These are phyloP conservation scores for Holotrichia oblita DNA, from an alignment of 1,140 invertebrate genomes.

Conservation along the genomic window DNA sequence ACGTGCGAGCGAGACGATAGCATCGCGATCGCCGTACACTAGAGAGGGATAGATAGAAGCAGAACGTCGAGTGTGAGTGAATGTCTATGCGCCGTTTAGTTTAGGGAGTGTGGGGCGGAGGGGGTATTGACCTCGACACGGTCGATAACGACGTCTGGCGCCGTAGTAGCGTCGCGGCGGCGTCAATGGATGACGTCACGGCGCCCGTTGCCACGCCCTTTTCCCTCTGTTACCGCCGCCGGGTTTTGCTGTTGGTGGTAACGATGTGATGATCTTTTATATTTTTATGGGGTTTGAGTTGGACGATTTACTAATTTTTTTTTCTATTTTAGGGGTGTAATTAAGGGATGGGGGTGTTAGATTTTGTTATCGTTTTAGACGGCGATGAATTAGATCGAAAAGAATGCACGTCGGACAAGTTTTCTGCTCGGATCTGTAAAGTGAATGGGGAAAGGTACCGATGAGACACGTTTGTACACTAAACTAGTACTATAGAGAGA, in stretches of 20 bases:
- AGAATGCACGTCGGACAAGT: too few species aligned
- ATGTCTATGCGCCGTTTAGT: neutral
- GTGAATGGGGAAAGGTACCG: too few species aligned
- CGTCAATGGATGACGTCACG: slow-evolving; percentile 56
- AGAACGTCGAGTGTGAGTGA: neutral
- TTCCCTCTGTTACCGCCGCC: slow-evolving; percentile 24
- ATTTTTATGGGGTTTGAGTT: too few species aligned
- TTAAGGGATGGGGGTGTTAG: too few species aligned
- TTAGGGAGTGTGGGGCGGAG: slow-evolving; percentile 37
- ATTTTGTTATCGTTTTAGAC: too few species aligned
- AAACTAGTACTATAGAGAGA: too few species aligned
- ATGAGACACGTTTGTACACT: too few species aligned
- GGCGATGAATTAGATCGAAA: too few species aligned
- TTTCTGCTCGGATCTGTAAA: too few species aligned
- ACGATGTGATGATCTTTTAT: too few species aligned
- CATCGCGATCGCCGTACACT: neutral
- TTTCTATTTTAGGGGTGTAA: too few species aligned
- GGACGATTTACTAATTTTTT: too few species aligned
- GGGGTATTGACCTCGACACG: slow-evolving; percentile 52
- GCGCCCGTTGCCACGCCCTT: slow-evolving; percentile 49
- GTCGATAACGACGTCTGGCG: slow-evolving; percentile 59
- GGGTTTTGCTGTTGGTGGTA: neutral
- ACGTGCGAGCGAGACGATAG: slow-evolving; percentile 4
- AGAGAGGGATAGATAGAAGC: neutral
- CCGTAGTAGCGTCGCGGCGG: slow-evolving; percentile 51